Base-by-base conservation (phyloP, 2,888 invertebrate species). In the Agrotis exclamationis region DNA sequence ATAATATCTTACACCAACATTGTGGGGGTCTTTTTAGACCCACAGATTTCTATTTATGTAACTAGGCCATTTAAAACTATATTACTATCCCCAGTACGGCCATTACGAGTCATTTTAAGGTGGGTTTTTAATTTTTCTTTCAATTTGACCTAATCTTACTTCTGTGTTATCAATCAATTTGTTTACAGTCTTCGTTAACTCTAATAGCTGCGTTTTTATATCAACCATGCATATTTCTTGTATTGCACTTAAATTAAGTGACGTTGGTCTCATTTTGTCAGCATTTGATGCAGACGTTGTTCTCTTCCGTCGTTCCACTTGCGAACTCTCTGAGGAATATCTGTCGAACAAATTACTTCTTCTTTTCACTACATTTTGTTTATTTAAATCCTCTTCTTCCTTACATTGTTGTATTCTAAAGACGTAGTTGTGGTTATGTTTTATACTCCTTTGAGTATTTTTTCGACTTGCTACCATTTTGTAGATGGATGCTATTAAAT, bases 401-500 rank as follows among this genome's bases (percentile, higher is more conserved):
- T 85, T 91, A 64, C 89, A 84, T 80, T 92, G 90, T 59, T 84
- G 90, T 75, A 96, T 89, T 79, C 92, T 89, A 71, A 93, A 95
- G 85, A 95, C 95, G 74, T 96, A 96, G 70, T 96, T 96, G 76
- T 95, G 96, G 70, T 94, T 95, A 77, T 93, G 95, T 13, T 96
- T 93, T 69, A 96, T 90, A 82, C 96, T 97, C 86, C 96, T 96
- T 72, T 96, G 96, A 67, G 96, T 97, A 82, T 96, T 96, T 85
- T 97, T 97, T 16, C 97, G 96, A 80, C 97, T 97, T 0, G 97
- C 97, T 0, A 98, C 98, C 87, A 98, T 94, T 86, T 97, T 97
- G 91, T 98, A 98, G 59, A 98, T 97, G 51, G 97, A 97, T 60
- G 97, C 95, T 83, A 98, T 97, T 66, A 98, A 94, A 57, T 98